Conservation (phyloP, 2,888 invertebrate genomes). For the Campopleginae sp. region DNA sequence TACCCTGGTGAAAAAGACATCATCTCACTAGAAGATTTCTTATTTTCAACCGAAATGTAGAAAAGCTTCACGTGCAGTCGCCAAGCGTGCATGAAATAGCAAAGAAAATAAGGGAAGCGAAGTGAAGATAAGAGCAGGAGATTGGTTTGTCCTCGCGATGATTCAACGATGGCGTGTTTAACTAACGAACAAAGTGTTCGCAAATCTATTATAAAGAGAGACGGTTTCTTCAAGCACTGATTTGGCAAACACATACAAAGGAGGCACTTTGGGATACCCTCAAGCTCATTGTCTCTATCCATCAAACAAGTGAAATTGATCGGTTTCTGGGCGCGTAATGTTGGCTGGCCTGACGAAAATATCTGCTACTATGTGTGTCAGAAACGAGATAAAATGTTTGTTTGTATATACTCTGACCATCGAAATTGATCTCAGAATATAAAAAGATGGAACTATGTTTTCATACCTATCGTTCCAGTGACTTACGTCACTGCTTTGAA, state of each 20-base stretch:
- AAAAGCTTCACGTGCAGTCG: slow-evolving; percentile 3
- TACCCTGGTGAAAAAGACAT: slow-evolving; percentile 25
- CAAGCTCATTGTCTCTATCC: background rate
- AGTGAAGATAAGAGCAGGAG: slow-evolving; percentile 3
- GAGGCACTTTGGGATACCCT: slow-evolving; percentile 3
- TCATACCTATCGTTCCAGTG: background rate
- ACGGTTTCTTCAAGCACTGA: slow-evolving; percentile 32
- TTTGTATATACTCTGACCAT: background rate
- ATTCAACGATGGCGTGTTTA: slow-evolving; percentile 41
- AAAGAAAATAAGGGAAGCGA: slow-evolving; percentile 5
- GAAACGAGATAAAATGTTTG: background rate
- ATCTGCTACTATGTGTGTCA: background rate
- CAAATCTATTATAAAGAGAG: slow-evolving; percentile 19
- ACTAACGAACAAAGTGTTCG: slow-evolving; percentile 21
- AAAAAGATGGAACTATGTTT: background rate
- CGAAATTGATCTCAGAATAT: slow-evolving; percentile 17
- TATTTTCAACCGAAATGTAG: slow-evolving; percentile 3
- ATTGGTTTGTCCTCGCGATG: slow-evolving; percentile 41
- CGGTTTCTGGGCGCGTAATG: background rate
- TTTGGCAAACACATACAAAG: slow-evolving; percentile 36
- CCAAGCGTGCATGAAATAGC: background rate
- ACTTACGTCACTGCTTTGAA: background rate
- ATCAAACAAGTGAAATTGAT: slow-evolving; percentile 22
- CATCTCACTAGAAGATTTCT: background rate
- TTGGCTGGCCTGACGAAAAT: slow-evolving; percentile 12